A percentile compares a stretch with the other conserved stretches of the same genome.
These are phyloP conservation scores for Chiroxiphia lanceolata DNA, from an alignment of 2,797 vertebrate genomes.

Conservation along the genomic window DNA sequence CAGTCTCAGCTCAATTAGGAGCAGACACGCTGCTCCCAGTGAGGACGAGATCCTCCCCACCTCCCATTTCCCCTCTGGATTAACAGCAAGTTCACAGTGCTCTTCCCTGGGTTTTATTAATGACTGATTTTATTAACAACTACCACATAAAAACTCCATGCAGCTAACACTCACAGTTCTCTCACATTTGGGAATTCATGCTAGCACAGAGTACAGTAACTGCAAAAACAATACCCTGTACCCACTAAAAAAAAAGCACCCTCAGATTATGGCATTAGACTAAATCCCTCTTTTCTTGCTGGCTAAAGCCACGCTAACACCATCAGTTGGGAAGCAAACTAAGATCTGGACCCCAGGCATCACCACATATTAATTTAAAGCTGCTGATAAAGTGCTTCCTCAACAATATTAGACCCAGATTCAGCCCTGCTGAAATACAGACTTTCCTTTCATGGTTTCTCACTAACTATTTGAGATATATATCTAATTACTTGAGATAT, in stretches of 20 bases:
- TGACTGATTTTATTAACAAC: background rate
- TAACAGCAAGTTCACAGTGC: background rate
- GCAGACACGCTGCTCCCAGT: fast-evolving
- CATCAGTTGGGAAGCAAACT: background rate
- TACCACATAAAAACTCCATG: background rate
- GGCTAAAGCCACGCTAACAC: background rate
- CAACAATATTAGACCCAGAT: background rate
- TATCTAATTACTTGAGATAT: background rate
- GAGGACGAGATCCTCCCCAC: background rate
- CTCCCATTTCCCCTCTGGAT: background rate
- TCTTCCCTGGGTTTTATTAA: background rate
- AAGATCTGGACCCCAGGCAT: background rate
- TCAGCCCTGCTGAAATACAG: background rate
- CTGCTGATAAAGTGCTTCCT: background rate
- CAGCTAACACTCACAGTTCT: background rate
- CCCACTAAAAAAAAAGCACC: background rate
- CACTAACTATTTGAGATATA: background rate
- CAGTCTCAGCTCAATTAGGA: background rate
- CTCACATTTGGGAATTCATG: fast-evolving
- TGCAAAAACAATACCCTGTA: background rate
- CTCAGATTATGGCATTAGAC: background rate
- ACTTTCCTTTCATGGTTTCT: background rate
- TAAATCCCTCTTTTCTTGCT: background rate
- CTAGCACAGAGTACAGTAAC: background rate
- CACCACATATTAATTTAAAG: background rate